Conservation (phyloP, 2,797 vertebrate species). For the Hoplostethus atlanticus region DNA sequence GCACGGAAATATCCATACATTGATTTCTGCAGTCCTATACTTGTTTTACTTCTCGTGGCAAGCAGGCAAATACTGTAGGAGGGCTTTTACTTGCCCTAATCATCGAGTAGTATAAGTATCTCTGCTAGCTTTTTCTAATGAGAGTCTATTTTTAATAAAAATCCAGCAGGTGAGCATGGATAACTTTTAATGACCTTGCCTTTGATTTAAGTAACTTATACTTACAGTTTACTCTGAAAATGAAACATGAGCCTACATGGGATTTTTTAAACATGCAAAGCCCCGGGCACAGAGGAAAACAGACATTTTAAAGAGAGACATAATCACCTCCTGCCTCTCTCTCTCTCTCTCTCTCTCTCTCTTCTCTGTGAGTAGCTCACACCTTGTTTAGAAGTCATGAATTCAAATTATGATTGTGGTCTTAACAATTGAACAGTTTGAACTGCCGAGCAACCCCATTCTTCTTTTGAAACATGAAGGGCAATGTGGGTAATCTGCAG, state of each 20-base stretch:
- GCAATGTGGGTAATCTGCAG: constrained; percentile 58
- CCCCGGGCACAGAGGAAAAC: constrained; percentile 30
- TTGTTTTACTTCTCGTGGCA: neutral
- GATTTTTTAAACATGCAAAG: constrained; percentile 34
- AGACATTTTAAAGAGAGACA: constrained; percentile 21
- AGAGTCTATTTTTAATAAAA: constrained; percentile 4
- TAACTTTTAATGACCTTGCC: constrained; percentile 39
- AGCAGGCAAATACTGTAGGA: neutral
- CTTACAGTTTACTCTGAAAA: constrained; percentile 11
- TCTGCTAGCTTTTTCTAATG: neutral
- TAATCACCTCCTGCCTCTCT: constrained; percentile 55
- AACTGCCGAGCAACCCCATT: constrained; percentile 68
- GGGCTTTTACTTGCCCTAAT: neutral
- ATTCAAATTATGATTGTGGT: constrained; percentile 78
- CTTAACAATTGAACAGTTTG: constrained; percentile 60
- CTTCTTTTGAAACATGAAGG: constrained; percentile 64
- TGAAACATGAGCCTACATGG: neutral
- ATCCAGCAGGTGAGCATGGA: neutral
- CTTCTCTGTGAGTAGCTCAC: constrained; percentile 70
- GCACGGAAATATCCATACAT: neutral
- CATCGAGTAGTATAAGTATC: neutral
- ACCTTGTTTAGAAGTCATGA: constrained; percentile 75
- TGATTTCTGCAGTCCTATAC: neutral
- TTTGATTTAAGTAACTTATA: constrained; percentile 16
- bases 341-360: constrained; percentile 22